These are phyloP conservation scores for Meliscaeva auricollis DNA, from an alignment of 2,888 invertebrate species.

Conservation along the genomic window DNA sequence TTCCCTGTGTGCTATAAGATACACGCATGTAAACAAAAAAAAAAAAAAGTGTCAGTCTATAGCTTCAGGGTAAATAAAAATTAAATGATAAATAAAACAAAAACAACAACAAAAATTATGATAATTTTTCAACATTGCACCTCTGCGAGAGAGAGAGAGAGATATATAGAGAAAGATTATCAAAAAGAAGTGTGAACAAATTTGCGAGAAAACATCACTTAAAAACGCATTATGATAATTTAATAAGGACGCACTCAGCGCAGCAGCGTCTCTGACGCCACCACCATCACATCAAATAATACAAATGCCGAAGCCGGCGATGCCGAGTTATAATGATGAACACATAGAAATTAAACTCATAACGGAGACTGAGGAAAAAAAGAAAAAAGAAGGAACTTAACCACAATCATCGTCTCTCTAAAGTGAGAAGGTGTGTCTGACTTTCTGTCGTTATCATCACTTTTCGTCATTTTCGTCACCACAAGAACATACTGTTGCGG, in stretches of 20 bases:
- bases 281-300: not conserved
- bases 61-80: conserved; percentile 1
- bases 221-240: conserved; percentile 73
- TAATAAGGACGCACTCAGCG: conserved; percentile 68
- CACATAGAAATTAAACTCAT: conserved; percentile 1
- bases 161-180: not conserved
- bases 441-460: conserved; percentile 14
- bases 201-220: conserved; percentile 69
- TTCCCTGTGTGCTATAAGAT: not conserved
- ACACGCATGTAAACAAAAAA: conserved; percentile 25
- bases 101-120: not conserved
- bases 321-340: not conserved
- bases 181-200: conserved; percentile 69
- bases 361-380: not conserved
- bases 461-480: conserved; percentile 34
- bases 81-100: not conserved
- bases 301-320: not conserved
- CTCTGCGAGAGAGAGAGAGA: not conserved
- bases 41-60: not conserved
- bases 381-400: conserved; percentile 8
- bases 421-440: conserved; percentile 17
- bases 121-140: conserved; percentile 15
- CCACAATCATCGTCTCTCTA: not conserved
- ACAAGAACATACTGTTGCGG: conserved; percentile 1
- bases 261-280: conserved; percentile 6